phyloP scores from a whole-genome alignment of 1,140 invertebrate species.

The Stegodyphus mimosarum region DNA sequence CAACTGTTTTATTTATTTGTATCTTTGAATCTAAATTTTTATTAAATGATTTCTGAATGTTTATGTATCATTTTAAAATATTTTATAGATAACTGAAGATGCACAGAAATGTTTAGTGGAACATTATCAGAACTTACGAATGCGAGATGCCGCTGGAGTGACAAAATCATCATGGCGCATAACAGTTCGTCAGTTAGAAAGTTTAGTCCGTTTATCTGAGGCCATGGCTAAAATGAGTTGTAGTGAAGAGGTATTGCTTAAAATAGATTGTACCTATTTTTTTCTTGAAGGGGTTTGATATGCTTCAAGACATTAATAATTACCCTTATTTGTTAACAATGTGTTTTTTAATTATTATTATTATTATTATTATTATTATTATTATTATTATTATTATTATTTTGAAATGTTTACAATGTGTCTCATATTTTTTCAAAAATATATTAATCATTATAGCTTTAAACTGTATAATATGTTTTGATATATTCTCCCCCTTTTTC shows the following conservation, averaged over 20 bases:
- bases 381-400: no score
- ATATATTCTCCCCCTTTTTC: no score
- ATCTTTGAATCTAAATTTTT: neutral
- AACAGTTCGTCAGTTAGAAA: constrained; percentile 99
- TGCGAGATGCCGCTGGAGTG: constrained; percentile 82
- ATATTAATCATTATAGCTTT: no score
- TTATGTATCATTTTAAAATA: neutral
- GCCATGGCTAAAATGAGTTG: constrained; percentile 97
- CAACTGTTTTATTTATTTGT: neutral
- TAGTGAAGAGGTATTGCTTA: constrained; percentile 79
- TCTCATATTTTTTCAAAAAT: no score
- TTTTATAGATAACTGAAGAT: constrained; percentile 74
- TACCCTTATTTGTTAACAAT: no score
- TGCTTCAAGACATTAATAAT: no score
- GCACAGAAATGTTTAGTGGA: constrained; percentile 87
- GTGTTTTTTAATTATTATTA: no score
- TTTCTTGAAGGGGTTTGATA: no score
- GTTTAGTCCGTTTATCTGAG: constrained; percentile 95
- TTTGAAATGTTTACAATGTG: no score
- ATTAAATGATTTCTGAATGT: neutral
- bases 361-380: no score
- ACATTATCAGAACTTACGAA: constrained; percentile 87
- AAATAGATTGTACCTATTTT: no score
- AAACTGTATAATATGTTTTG: no score
- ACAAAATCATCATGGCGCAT: constrained; percentile 88